These are phyloP conservation scores for Nomada fabriciana DNA, from an alignment of 2,888 invertebrate species.

Conservation along the genomic window DNA sequence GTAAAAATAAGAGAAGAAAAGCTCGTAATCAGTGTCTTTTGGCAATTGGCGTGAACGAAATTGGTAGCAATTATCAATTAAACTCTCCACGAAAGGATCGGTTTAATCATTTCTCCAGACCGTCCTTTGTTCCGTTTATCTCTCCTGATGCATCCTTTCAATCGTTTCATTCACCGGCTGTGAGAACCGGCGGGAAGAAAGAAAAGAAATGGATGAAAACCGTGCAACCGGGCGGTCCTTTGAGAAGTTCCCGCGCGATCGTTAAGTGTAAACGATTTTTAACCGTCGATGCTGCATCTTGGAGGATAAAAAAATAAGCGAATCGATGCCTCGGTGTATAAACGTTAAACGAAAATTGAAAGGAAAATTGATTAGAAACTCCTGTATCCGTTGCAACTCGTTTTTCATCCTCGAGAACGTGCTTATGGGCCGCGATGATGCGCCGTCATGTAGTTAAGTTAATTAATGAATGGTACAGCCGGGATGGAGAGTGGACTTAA, in stretches of 20 bases:
- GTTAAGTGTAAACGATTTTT: background rate
- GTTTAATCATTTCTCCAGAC: constrained; percentile 59
- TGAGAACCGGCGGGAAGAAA: constrained; percentile 7
- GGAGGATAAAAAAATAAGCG: background rate
- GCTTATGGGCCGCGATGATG: constrained; percentile 79
- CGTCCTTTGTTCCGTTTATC: constrained; percentile 59
- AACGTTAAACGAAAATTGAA: background rate
- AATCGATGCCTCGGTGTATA: background rate
- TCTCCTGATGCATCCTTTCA: constrained; percentile 55
- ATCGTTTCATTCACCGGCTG: constrained; percentile 35
- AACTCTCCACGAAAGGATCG: constrained; percentile 64
- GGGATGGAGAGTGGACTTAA: constrained; percentile 82
- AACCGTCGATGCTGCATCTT: too few species aligned
- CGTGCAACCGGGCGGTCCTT: background rate
- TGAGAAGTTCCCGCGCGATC: background rate
- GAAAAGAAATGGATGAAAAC: background rate
- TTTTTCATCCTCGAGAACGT: constrained; percentile 75
- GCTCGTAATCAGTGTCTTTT: constrained; percentile 64
- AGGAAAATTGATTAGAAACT: constrained; percentile 47
- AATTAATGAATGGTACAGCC: constrained; percentile 84
- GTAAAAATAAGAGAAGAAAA: constrained; percentile 36
- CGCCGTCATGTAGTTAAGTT: constrained; percentile 83
- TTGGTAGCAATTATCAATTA: constrained; percentile 74
- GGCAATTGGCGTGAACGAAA: constrained; percentile 70
- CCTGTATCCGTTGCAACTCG: constrained; percentile 72